Base-by-base conservation (phyloP, 2,888 invertebrate species). In the Phasia obesa region DNA sequence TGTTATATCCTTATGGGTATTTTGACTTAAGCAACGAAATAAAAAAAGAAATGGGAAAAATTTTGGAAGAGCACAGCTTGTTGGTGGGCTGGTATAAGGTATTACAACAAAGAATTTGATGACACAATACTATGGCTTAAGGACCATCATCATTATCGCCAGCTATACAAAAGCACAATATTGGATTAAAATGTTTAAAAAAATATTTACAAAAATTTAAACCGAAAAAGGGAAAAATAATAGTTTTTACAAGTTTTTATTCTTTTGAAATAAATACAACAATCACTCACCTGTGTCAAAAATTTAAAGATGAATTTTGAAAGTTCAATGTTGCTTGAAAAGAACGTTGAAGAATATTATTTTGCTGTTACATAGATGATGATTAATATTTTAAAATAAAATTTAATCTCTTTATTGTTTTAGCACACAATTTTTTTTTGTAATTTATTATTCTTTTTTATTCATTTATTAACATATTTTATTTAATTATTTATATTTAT, bases 251-350 rank as follows among this genome's bases (percentile, higher is more conserved):
- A n/a, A n/a, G n/a, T 31, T 6, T 31, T 31, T 5, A 5, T 1
- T 9, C 6, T 35, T 35, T 27, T 27, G 6, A 35, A 35, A 1
- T 11, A 35, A 9, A 35, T 11, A 35, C 1, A 1, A 35, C 9
- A 67, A 59, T 51, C 47, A 71, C 79, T 79, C 23, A 79, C 79
- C 79, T 79, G 42, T 60, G 59, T 59, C 59, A 79, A 73, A 67
- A 42, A 67, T 60, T 67, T 73, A 17, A 4, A 67, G 59, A 31
- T 47, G 25, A 27, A 27, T 47, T 13, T 35, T 47, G 11, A 53
- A 44, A 77, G 59, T 35, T 47, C 13, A 53, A 44, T 70, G 59
- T n/a, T 69, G 60, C 4, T 0, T 15, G 13, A 47, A 49, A 35
- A 42, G 15, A 15, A n/a, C n/a, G n/a, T n/a, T n/a, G n/a, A n/a